These are phyloP conservation scores for Carpatolechia fugitivella DNA, from an alignment of 2,888 invertebrate genomes.

Conservation along the genomic window DNA sequence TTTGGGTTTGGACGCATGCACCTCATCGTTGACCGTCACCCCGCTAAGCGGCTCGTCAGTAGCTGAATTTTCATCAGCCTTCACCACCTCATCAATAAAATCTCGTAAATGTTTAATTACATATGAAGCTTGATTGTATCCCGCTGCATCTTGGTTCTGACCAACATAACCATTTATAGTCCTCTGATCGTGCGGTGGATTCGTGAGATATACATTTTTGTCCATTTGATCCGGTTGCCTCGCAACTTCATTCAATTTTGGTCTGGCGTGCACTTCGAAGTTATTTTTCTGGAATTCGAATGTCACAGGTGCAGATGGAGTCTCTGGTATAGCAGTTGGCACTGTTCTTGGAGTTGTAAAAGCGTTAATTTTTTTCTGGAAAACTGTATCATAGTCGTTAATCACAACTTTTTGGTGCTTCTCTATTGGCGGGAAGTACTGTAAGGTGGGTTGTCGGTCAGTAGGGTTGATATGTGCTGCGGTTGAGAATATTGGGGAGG, in stretches of 20 bases:
- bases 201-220: constrained; percentile 33
- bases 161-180: not conserved
- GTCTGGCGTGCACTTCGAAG: not conserved
- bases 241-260: not conserved
- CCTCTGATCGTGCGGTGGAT: not conserved
- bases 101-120: constrained; percentile 61
- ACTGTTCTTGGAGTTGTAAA: constrained; percentile 23
- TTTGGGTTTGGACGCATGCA: not conserved
- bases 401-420: constrained; percentile 36
- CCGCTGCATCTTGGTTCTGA: constrained; percentile 29
- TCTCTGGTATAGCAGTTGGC: not conserved
- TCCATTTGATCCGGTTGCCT: constrained; percentile 4
- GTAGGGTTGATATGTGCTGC: constrained; percentile 30
- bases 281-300: constrained; percentile 14
- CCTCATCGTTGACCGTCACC: constrained; percentile 24
- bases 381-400: constrained; percentile 44
- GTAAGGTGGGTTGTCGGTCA: constrained; percentile 56
- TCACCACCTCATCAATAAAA: constrained; percentile 49
- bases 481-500: constrained; percentile 23
- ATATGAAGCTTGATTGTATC: constrained; percentile 50
- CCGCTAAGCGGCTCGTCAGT: constrained; percentile 37
- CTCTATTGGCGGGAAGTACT: constrained; percentile 62
- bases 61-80: constrained; percentile 38
- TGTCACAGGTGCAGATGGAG: not conserved
- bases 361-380: constrained; percentile 44